These are phyloP conservation scores for Aplidium turbinatum DNA, from an alignment of 23 tunicate genomes.

Conservation along the genomic window DNA sequence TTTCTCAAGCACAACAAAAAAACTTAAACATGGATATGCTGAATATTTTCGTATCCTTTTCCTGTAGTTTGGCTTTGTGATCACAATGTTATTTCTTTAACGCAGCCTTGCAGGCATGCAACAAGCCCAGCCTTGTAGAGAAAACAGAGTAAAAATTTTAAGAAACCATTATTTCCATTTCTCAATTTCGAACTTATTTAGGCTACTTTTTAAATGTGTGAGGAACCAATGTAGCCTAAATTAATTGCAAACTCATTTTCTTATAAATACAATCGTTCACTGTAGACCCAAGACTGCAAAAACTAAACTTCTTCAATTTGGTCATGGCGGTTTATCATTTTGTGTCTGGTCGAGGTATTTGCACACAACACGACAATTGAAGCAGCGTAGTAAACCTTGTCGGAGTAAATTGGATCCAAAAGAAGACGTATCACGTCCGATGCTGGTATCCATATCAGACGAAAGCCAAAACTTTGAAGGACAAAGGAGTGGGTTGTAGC, in stretches of 20 bases:
- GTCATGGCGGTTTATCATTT: too few relatives aligned
- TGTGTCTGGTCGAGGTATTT: not conserved
- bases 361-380: not conserved
- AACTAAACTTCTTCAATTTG: too few relatives aligned
- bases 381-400: slow-evolving; percentile 35
- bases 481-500: slow-evolving; percentile 50
- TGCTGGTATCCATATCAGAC: slow-evolving; percentile 51
- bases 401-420: slow-evolving; percentile 49
- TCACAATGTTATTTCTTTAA: not conserved
- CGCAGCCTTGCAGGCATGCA: not conserved
- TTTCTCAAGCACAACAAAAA: not conserved
- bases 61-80: too few relatives aligned
- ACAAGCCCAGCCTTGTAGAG: too few relatives aligned
- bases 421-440: slow-evolving; percentile 27
- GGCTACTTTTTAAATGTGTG: not conserved
- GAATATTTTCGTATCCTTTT: not conserved
- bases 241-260: not conserved
- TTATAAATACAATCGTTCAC: not conserved
- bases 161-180: too few relatives aligned
- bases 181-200: too few relatives aligned
- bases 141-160: too few relatives aligned
- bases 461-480: slow-evolving; percentile 35
- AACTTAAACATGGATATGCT: not conserved
- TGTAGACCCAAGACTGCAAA: not conserved
- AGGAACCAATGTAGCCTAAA: not conserved